Conservation (phyloP, 2,797 vertebrate species). For the Sparidentex hasta region DNA sequence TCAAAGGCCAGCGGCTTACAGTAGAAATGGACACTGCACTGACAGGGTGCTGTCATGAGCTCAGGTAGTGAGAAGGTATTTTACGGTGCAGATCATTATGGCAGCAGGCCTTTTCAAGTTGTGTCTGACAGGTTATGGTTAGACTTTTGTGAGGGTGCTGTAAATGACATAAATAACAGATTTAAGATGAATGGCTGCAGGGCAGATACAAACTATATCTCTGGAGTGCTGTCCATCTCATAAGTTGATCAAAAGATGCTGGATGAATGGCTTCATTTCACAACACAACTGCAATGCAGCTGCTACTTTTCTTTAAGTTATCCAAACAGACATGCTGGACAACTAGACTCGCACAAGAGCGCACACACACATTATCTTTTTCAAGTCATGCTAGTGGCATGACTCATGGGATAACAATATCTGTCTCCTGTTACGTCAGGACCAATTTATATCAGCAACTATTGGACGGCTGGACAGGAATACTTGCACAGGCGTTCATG, state of each 20-base stretch:
- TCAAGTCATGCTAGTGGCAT: neutral
- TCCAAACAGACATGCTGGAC: neutral
- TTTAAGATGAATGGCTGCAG: slow-evolving; percentile 24
- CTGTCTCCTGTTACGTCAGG: neutral
- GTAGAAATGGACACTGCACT: slow-evolving; percentile 52
- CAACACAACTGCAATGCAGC: slow-evolving; percentile 22
- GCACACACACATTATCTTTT: neutral
- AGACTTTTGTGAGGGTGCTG: slow-evolving; percentile 7
- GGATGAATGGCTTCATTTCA: slow-evolving; percentile 39
- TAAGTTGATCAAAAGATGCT: slow-evolving; percentile 39
- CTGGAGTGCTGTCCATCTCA: neutral
- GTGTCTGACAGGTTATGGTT: slow-evolving; percentile 44
- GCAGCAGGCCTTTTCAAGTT: slow-evolving; percentile 26
- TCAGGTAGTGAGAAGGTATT: slow-evolving; percentile 41
- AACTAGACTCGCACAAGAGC: slow-evolving; percentile 1
- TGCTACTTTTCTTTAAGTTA: slow-evolving; percentile 10
- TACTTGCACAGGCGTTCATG: neutral
- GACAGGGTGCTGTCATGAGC: slow-evolving; percentile 53
- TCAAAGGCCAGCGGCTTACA: slow-evolving; percentile 56
- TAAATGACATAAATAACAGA: slow-evolving; percentile 35
- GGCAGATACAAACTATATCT: slow-evolving; percentile 11
- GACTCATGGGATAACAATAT: neutral
- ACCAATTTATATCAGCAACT: neutral
- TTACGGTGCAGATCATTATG: slow-evolving; percentile 32
- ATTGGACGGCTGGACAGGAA: neutral